Evolutionary conservation across 2,888 invertebrate species (phyloP).

Genomic region (Cyaniris semiargus): DNA sequence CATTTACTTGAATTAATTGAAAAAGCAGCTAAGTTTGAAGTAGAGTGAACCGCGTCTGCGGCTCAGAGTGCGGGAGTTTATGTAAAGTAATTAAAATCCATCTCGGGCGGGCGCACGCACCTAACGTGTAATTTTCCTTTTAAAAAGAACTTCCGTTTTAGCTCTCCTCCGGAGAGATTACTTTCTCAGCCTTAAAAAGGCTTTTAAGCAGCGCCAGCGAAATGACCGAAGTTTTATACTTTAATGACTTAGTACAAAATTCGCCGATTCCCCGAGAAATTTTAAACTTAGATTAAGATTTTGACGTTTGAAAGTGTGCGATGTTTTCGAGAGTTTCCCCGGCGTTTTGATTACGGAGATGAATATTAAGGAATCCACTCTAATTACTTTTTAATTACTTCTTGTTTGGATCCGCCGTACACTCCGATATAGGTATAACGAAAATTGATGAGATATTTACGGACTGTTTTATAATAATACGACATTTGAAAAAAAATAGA

Average conservation of each 20-base stretch:
- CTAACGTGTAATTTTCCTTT: conserved; percentile 79
- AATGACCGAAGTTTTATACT: conserved; percentile 81
- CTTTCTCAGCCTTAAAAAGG: conserved; percentile 79
- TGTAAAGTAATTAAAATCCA: conserved; percentile 80
- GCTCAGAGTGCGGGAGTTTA: conserved; percentile 67
- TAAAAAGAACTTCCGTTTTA: conserved; percentile 80
- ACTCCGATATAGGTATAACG: background rate
- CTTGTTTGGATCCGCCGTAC: background rate
- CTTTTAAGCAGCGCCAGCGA: conserved; percentile 79
- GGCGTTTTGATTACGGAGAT: conserved; percentile 65
- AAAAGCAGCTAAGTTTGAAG: conserved; percentile 1
- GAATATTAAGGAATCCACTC: conserved; percentile 72
- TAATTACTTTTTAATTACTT: conserved; percentile 80
- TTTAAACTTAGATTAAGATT: conserved; percentile 81
- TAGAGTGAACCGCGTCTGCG: conserved; percentile 19
- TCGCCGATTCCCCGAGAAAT: conserved; percentile 78
- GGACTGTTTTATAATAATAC: background rate
- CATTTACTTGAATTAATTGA: conserved; percentile 1
- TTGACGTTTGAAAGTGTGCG: conserved; percentile 73
- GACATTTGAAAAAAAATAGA: background rate
- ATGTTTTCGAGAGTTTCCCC: conserved; percentile 68
- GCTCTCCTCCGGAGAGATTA: conserved; percentile 80
- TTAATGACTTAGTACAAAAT: conserved; percentile 81
- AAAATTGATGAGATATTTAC: background rate
- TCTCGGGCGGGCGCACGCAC: conserved; percentile 70